Percentiles rank a stretch among this genome's conserved stretches.
phyloP scores from a whole-genome alignment of 2,797 vertebrate genomes.

The Loriculus beryllinus region DNA sequence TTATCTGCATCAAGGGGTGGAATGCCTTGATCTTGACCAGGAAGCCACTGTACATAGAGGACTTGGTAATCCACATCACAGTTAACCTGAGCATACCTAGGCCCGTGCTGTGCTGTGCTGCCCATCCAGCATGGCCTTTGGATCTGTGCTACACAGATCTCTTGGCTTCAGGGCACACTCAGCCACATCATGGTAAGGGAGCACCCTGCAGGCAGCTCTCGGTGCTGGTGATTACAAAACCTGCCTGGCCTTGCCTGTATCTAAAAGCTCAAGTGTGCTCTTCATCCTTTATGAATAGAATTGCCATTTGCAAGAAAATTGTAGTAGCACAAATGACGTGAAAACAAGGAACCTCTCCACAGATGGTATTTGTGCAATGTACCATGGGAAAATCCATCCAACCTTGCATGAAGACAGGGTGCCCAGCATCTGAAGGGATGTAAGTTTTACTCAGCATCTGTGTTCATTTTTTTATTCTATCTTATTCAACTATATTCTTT shows the following conservation, averaged over 20 bases:
- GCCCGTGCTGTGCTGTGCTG: background rate
- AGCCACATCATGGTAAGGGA: background rate
- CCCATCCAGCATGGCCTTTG: background rate
- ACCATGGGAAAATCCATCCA: background rate
- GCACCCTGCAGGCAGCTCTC: background rate
- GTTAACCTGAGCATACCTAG: background rate
- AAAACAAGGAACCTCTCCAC: background rate
- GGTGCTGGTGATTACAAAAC: background rate
- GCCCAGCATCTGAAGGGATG: background rate
- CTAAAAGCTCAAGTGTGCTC: background rate
- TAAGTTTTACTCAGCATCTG: background rate
- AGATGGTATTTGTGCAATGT: background rate
- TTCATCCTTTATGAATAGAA: background rate
- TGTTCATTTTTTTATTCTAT: background rate
- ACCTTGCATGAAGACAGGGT: rapidly evolving
- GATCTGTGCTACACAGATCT: background rate
- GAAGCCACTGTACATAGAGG: background rate
- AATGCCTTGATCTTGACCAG: background rate
- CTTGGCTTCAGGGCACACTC: background rate
- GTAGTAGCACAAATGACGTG: background rate
- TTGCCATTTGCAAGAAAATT: background rate
- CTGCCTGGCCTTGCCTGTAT: background rate
- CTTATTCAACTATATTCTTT: background rate
- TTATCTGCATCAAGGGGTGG: background rate
- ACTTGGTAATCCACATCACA: background rate